Evolutionary conservation across 2,113 vertebrate species (phyloP).

Genomic region (Maccullochella peelii): DNA sequence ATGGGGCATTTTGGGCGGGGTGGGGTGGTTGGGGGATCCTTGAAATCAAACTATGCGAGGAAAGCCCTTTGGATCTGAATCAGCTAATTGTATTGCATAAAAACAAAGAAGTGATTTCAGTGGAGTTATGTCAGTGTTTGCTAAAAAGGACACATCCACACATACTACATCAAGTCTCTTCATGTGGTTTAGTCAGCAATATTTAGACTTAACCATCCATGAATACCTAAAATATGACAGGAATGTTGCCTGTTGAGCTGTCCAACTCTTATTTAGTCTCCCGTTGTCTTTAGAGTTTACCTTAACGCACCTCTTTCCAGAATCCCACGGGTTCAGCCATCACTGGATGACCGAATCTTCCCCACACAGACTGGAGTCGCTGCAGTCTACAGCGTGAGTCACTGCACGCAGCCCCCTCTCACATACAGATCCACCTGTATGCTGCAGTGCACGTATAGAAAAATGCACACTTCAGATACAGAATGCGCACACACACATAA

Average conservation of each 20-base stretch:
- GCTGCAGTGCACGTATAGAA: conserved; percentile 18
- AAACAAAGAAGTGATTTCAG: conserved; percentile 1
- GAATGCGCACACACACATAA: not conserved
- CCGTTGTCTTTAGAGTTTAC: conserved; percentile 63
- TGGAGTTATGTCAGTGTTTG: not conserved
- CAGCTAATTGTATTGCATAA: conserved; percentile 16
- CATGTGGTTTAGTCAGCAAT: not conserved
- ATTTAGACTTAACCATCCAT: not conserved
- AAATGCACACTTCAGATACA: conserved; percentile 10
- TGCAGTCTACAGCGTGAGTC: conserved; percentile 86
- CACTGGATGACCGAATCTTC: conserved; percentile 86
- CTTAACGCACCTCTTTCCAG: conserved; percentile 77
- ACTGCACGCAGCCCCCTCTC: conserved; percentile 24
- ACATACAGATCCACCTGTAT: conserved; percentile 31
- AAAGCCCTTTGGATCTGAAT: conserved; percentile 47
- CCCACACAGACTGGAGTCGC: conserved; percentile 83
- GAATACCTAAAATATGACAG: not conserved
- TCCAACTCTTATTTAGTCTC: conserved; percentile 19
- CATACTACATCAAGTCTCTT: not conserved
- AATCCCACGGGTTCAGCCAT: conserved; percentile 81
- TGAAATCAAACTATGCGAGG: conserved; percentile 47
- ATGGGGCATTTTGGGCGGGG: conserved; percentile 63
- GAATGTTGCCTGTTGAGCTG: not conserved
- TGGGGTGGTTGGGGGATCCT: conserved; percentile 30
- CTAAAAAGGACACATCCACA: conserved; percentile 4